Evolutionary conservation across 2,797 vertebrate species (phyloP).

Genomic region (Danio kyathit): DNA sequence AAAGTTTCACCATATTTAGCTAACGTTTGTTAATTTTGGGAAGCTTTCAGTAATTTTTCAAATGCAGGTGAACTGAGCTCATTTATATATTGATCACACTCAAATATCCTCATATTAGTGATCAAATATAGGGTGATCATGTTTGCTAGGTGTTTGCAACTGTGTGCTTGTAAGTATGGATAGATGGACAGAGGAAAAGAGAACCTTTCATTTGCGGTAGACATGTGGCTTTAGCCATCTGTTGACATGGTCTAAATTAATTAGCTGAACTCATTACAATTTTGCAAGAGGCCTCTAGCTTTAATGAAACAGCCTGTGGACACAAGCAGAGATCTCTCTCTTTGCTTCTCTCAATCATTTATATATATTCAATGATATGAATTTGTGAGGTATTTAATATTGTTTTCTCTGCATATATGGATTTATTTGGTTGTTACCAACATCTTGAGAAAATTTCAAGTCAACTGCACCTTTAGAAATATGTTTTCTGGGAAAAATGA

Average conservation of each 20-base stretch:
- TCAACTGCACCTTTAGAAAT: no score
- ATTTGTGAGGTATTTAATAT: no score
- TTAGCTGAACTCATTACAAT: conserved; percentile 82
- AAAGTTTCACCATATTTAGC: background rate
- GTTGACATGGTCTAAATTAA: conserved; percentile 84
- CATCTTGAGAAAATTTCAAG: no score
- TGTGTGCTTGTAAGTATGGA: conserved; percentile 25
- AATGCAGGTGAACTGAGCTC: background rate
- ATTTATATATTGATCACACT: background rate
- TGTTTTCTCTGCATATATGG: no score
- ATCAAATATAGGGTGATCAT: conserved; percentile 45
- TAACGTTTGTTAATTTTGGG: background rate
- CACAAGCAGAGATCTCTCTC: conserved; percentile 52
- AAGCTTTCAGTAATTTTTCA: background rate
- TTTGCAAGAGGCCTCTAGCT: conserved; percentile 75
- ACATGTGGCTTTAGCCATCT: conserved; percentile 85
- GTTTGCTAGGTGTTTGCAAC: conserved; percentile 31
- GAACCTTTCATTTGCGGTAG: conserved; percentile 73
- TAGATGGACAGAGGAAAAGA: conserved; percentile 45
- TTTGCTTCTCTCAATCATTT: conserved; percentile 16
- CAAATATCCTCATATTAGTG: conserved; percentile 33
- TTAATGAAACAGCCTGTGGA: conserved; percentile 67
- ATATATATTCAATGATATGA: no score
- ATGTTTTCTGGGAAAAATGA: no score
- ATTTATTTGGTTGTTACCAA: no score